A percentile compares a stretch with the other conserved stretches of the same genome.
phyloP scores from a whole-genome alignment of 2,113 vertebrate genomes.

The Neomonachus schauinslandi region DNA sequence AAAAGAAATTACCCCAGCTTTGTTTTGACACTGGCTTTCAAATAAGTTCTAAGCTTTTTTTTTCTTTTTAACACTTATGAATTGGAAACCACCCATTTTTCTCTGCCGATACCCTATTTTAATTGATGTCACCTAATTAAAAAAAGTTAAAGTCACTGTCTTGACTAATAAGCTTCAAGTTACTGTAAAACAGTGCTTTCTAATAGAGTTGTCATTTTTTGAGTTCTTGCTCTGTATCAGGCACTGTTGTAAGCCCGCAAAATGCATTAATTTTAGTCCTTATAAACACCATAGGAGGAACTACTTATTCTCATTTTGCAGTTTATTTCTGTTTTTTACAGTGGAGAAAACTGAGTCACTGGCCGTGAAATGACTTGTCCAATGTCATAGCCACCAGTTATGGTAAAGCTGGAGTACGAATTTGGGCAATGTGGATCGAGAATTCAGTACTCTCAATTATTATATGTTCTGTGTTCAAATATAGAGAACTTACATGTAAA shows the following conservation, averaged over 20 bases:
- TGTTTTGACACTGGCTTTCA: slow-evolving; percentile 69
- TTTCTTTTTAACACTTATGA: not conserved
- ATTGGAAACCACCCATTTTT: slow-evolving; percentile 52
- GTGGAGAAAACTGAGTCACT: not conserved
- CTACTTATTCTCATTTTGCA: slow-evolving; percentile 1
- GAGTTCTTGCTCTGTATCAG: not conserved
- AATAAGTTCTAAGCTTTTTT: not conserved
- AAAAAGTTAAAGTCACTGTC: slow-evolving; percentile 38
- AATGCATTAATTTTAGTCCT: not conserved
- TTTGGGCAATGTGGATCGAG: not conserved
- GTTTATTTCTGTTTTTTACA: slow-evolving; percentile 3
- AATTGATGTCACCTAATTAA: slow-evolving; percentile 53
- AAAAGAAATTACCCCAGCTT: slow-evolving; percentile 50
- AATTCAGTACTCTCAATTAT: not conserved
- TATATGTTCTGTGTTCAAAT: not conserved
- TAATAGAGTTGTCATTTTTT: slow-evolving; percentile 17
- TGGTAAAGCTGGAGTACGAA: not conserved
- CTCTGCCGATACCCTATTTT: slow-evolving; percentile 37
- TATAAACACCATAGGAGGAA: not conserved
- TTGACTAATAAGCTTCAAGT: slow-evolving; percentile 39
- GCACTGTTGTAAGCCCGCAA: not conserved
- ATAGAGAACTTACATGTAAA: not conserved
- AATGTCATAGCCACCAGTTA: not conserved
- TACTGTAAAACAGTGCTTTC: not conserved
- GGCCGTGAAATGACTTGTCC: not conserved